Percentiles rank a stretch among this genome's conserved stretches.
phyloP scores from a whole-genome alignment of 2,113 vertebrate genomes.

The Girardinichthys multiradiatus region DNA sequence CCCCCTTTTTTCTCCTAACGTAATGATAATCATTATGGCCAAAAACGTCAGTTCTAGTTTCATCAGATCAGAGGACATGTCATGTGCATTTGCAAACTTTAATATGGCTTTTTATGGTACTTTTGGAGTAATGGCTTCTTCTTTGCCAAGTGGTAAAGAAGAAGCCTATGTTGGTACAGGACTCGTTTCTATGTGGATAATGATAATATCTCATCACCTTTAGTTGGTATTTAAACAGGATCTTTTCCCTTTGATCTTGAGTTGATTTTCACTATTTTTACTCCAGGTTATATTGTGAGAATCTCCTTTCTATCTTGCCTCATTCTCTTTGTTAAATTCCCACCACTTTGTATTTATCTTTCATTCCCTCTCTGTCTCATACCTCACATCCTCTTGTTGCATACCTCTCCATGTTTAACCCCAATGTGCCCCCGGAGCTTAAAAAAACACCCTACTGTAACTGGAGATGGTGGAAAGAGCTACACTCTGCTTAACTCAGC shows the following conservation, averaged over 20 bases:
- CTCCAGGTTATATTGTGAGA: not conserved
- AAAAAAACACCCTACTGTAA: slow-evolving; percentile 67
- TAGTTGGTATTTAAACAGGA: no score
- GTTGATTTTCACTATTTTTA: not conserved
- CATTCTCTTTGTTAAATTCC: slow-evolving; percentile 27
- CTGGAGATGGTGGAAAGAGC: slow-evolving; percentile 70
- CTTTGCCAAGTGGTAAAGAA: not conserved
- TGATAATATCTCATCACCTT: no score
- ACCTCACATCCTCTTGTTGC: slow-evolving; percentile 62
- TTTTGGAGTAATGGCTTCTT: no score
- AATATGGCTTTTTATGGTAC: no score
- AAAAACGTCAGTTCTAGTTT: not conserved
- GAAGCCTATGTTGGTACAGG: not conserved
- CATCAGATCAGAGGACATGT: not conserved
- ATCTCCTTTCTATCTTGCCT: not conserved
- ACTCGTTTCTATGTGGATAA: not conserved
- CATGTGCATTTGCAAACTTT: no score
- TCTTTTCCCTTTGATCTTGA: no score
- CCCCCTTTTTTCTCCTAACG: not conserved
- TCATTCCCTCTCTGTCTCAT: slow-evolving; percentile 28
- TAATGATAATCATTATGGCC: not conserved
- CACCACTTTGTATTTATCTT: slow-evolving; percentile 29
- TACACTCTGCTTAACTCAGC: slow-evolving; percentile 72
- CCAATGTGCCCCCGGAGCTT: slow-evolving; percentile 66
- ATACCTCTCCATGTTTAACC: slow-evolving; percentile 69